Base-by-base conservation (phyloP, 2,797 vertebrate species). In the Scomberomorus guttatus region DNA sequence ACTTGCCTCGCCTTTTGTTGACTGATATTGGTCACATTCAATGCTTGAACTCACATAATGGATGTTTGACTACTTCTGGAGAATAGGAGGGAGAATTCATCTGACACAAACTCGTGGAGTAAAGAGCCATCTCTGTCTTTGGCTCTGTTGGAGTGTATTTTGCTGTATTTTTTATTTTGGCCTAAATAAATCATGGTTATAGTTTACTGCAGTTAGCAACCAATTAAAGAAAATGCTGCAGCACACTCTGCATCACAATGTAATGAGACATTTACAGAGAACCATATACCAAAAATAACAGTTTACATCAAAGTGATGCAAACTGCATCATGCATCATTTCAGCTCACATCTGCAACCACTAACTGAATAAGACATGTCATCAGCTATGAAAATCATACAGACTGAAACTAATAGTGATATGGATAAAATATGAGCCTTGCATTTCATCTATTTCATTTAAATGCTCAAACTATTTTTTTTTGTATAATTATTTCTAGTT, bases 11-110 rank as follows among this genome's bases (percentile, higher is more conserved):
- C 46, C 62, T 76, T 72, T 71, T 72, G 61, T 79, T 80, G 73
- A 82, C 62, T 69, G 57, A 77, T 75, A 85, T 70, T 64, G 61
- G 42, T 79, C 80, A 72, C 71, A 69, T 58, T 60, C 27, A 27
- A 75, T 42, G 60, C 22, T 66, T 70, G 60, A 82, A 77, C 44
- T 79, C 54, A 24, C 56, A 34, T 79, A 70, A 82, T 75, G 39
- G 50, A 50, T 65, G 48, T 79, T 57, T 54, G 46, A 77, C 27
- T 72, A 27, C 61, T 81, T 80, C 8, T 59, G 59, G 48, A 77
- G 61, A 55, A 60, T 10, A 48, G 12, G 58, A 58, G 52, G 51
- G 6, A 57, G 51, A 32, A 69, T 57, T 75, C 24, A 46, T 62
- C 62, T n/a, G 39, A 46, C 42, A 56, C 20, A 67, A 51, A 50